Percentiles rank a stretch among this genome's conserved stretches.
Conservation (phyloP, 2,113 vertebrate genomes). For the Phyllostomus hastatus region DNA sequence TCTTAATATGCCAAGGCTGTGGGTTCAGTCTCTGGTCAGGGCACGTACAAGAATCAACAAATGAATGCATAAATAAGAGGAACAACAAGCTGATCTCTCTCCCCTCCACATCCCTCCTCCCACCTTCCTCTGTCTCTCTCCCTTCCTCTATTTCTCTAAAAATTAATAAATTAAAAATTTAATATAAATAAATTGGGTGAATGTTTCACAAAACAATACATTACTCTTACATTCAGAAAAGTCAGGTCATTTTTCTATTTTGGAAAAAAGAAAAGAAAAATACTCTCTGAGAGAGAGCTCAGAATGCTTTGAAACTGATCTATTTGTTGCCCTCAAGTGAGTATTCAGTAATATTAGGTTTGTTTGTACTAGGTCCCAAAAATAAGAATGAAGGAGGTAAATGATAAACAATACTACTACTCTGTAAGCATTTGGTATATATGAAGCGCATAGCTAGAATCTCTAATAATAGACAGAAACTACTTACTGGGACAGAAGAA, state of each 20-base stretch:
- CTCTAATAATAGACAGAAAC: neutral
- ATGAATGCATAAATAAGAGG: too few species aligned
- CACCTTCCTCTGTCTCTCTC: too few species aligned
- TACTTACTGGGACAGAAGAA: neutral
- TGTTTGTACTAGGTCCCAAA: neutral
- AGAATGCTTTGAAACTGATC: neutral
- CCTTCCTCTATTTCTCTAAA: too few species aligned
- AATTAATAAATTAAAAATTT: too few species aligned
- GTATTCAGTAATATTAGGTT: neutral
- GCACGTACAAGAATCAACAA: too few species aligned
- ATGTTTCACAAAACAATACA: neutral
- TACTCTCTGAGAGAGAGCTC: neutral
- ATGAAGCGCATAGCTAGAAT: neutral
- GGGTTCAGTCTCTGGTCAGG: too few species aligned
- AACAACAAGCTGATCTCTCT: too few species aligned
- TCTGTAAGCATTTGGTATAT: neutral
- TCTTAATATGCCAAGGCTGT: too few species aligned
- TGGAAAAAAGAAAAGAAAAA: neutral
- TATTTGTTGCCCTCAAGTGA: neutral
- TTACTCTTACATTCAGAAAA: conserved; percentile 24
- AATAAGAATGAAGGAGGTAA: neutral
- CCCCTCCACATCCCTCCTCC: too few species aligned
- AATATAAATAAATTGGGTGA: neutral
- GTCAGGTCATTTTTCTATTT: conserved; percentile 10
- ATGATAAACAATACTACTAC: neutral